These are phyloP conservation scores for Thamnophis elegans DNA, from an alignment of 2,797 vertebrate genomes.

Conservation along the genomic window DNA sequence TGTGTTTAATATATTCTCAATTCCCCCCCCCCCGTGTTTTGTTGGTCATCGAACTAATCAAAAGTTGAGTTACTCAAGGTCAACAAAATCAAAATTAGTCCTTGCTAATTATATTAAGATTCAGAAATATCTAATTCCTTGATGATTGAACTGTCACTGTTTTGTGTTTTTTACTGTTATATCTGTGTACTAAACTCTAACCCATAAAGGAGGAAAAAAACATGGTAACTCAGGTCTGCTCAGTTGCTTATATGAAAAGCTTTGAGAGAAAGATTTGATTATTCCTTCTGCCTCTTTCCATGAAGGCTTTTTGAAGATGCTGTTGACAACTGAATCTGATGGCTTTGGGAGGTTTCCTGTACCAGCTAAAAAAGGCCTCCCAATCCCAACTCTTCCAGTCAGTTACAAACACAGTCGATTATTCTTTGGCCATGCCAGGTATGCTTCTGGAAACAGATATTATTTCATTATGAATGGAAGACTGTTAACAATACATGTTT, in stretches of 20 bases:
- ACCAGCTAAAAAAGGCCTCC: slow-evolving; percentile 93
- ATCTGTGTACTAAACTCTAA: not conserved
- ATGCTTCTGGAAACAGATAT: slow-evolving; percentile 17
- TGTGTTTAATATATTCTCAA: not conserved
- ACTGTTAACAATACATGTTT: not conserved
- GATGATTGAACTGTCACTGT: not conserved
- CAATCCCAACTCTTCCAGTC: slow-evolving; percentile 94
- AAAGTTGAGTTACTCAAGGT: not conserved
- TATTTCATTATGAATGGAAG: not conserved
- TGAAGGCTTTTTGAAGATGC: slow-evolving; percentile 94
- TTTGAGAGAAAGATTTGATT: not conserved
- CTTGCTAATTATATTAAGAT: not conserved
- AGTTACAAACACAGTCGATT: slow-evolving; percentile 87
- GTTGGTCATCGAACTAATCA: not conserved
- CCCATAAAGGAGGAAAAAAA: not conserved
- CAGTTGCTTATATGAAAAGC: not conserved
- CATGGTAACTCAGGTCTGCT: not conserved
- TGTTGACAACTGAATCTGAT: slow-evolving; percentile 86
- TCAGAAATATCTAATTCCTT: not conserved
- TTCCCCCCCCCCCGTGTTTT: not conserved
- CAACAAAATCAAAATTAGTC: not conserved
- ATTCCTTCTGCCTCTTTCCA: slow-evolving; percentile 42
- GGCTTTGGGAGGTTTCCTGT: slow-evolving; percentile 87
- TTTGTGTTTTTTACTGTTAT: not conserved
- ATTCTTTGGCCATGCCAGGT: slow-evolving; percentile 94